A percentile compares a stretch with the other conserved stretches of the same genome.
phyloP scores from a whole-genome alignment of 2,797 vertebrate species.

The Potorous gilbertii region DNA sequence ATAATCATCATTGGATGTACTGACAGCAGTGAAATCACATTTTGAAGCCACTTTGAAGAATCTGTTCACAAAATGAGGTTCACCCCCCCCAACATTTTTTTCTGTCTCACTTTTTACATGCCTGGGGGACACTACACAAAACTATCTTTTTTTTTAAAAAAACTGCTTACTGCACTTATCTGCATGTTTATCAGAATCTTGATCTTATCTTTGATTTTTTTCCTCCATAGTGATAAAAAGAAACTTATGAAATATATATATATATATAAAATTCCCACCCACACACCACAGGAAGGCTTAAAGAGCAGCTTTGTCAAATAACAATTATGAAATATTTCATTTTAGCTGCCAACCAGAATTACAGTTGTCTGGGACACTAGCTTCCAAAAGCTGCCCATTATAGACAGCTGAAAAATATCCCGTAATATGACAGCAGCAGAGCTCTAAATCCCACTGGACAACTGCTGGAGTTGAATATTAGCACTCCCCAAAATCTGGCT shows the following conservation, averaged over 20 bases:
- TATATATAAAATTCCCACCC: constrained; percentile 3
- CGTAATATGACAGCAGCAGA: not conserved
- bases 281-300: not conserved
- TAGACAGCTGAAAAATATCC: constrained; percentile 23
- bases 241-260: not conserved
- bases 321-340: constrained; percentile 52
- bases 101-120: not conserved
- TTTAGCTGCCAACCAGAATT: constrained; percentile 61
- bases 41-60: constrained; percentile 54
- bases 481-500: not conserved
- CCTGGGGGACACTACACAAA: not conserved
- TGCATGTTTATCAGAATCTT: not conserved
- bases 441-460: constrained; percentile 1
- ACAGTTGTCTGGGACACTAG: constrained; percentile 50
- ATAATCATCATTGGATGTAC: not conserved
- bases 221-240: not conserved
- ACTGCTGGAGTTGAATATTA: not conserved
- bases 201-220: not conserved
- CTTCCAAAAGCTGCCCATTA: constrained; percentile 29
- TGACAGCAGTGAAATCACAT: constrained; percentile 42
- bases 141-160: not conserved
- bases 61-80: constrained; percentile 21
- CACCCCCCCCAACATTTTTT: not conserved
- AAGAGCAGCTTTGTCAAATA: constrained; percentile 39
- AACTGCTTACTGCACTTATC: not conserved